Percentiles rank a stretch among this genome's conserved stretches.
These are phyloP conservation scores for Lerista edwardsae DNA, from an alignment of 2,797 vertebrate species.

Conservation along the genomic window DNA sequence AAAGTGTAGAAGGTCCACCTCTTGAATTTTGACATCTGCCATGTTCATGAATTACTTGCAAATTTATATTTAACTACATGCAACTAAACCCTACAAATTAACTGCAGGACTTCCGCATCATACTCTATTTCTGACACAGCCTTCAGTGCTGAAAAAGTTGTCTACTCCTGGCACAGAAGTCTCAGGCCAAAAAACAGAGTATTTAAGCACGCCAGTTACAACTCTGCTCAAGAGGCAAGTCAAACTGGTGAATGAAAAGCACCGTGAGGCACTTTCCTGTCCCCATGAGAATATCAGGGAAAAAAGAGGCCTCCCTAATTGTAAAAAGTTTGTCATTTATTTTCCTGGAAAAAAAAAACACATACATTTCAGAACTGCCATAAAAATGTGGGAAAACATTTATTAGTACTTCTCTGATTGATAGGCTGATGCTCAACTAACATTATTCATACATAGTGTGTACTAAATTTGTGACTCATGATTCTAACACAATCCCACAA, in stretches of 20 bases:
- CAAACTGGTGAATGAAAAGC: background rate
- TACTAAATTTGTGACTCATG: background rate
- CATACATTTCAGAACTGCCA: background rate
- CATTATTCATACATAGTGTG: background rate
- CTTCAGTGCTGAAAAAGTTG: background rate
- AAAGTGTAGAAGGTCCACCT: background rate
- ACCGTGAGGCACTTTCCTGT: background rate
- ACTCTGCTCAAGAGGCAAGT: background rate
- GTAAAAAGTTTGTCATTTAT: background rate
- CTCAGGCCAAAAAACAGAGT: background rate
- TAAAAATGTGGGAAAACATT: background rate
- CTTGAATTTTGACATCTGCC: background rate
- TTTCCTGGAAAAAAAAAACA: background rate
- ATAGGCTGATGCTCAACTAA: background rate
- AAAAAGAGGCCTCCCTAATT: background rate
- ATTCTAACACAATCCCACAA: background rate
- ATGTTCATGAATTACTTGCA: background rate
- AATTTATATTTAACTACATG: slow-evolving; percentile 4
- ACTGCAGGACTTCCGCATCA: background rate
- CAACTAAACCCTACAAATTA: background rate
- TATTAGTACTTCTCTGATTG: background rate
- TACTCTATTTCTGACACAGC: background rate
- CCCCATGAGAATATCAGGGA: background rate
- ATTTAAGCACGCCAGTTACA: background rate
- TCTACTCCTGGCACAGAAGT: background rate